Conservation (phyloP, 2,797 vertebrate species). For the Cryptoprocta ferox region DNA sequence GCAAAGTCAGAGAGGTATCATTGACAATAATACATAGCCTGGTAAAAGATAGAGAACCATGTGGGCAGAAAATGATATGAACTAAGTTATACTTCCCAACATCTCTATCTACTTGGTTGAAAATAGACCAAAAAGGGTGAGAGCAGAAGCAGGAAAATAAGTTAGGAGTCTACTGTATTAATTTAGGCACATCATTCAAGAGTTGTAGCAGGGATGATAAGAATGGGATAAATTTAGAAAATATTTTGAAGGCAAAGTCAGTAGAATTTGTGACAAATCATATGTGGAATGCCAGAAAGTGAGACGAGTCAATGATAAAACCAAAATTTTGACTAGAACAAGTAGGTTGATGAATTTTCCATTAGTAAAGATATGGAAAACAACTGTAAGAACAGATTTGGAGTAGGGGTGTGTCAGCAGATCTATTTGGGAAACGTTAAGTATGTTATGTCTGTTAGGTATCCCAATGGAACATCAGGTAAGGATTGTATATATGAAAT, state of each 20-base stretch:
- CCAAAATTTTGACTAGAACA: neutral
- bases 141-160: neutral
- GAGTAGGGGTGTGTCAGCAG: neutral
- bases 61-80: neutral
- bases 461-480: neutral
- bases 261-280: neutral
- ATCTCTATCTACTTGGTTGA: neutral
- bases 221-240: neutral
- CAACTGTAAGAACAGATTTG: neutral
- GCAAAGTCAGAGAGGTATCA: neutral
- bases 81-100: neutral
- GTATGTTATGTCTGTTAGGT: neutral
- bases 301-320: neutral
- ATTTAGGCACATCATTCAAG: neutral
- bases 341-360: neutral
- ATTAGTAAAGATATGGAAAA: neutral
- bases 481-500: neutral
- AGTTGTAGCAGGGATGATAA: neutral
- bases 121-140: neutral
- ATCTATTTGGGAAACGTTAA: neutral
- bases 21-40: neutral
- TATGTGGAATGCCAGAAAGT: neutral
- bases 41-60: neutral
- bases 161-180: neutral
- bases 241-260: neutral